phyloP scores from a whole-genome alignment of 1,140 invertebrate genomes.

The Berghia stephanieae region DNA sequence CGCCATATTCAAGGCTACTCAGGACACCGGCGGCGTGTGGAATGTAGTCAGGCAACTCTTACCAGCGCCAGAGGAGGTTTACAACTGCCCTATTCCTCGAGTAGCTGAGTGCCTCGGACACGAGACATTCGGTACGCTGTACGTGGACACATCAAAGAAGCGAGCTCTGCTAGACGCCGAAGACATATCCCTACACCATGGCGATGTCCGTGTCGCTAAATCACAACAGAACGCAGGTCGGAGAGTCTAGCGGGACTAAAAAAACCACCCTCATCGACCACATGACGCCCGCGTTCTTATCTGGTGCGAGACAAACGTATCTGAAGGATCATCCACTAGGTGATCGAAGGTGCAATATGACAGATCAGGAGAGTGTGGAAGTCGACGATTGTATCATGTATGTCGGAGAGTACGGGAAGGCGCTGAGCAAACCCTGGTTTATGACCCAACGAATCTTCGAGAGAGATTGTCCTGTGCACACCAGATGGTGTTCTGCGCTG shows the following conservation, averaged over 20 bases:
- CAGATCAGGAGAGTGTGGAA: too few species aligned
- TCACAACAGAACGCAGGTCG: too few species aligned
- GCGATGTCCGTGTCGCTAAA: too few species aligned
- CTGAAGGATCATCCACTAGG: too few species aligned
- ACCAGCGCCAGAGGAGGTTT: neutral
- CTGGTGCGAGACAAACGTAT: too few species aligned
- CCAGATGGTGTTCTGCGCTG: neutral
- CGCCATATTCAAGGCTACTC: neutral
- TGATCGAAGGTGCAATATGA: too few species aligned
- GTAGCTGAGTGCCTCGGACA: too few species aligned
- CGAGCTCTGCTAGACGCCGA: neutral
- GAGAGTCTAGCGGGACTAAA: too few species aligned
- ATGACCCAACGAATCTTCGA: neutral
- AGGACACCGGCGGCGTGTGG: neutral
- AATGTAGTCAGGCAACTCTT: neutral
- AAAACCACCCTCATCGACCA: too few species aligned
- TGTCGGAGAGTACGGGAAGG: neutral
- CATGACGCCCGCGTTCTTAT: too few species aligned
- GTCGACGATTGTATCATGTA: too few species aligned
- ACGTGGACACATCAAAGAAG: neutral
- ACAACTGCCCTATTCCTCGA: neutral
- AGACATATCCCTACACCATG: too few species aligned
- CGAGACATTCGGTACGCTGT: neutral
- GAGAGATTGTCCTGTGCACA: constrained; percentile 19
- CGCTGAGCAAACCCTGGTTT: constrained; percentile 2